phyloP scores from a whole-genome alignment of 2,888 invertebrate species.

The Napeogenes sylphis region DNA sequence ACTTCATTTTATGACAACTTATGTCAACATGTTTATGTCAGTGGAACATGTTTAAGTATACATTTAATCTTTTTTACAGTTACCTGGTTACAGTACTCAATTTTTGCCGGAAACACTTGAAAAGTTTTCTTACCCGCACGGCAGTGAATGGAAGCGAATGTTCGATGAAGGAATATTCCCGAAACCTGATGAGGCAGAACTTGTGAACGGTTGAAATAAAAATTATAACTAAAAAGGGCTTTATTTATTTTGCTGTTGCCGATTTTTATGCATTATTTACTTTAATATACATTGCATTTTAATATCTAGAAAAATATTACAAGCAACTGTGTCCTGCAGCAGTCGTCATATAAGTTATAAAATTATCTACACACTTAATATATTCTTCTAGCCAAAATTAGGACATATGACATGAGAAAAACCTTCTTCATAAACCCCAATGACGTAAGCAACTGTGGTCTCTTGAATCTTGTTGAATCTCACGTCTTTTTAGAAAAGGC shows the following conservation, averaged over 20 bases:
- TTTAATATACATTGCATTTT: neutral
- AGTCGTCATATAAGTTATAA: neutral
- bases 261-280: conserved; percentile 3
- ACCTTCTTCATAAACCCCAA: too few relatives aligned
- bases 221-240: conserved; percentile 10
- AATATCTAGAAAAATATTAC: neutral
- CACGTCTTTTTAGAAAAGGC: conserved; percentile 59
- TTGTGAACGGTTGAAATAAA: conserved; percentile 48
- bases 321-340: conserved; percentile 2
- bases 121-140: conserved; percentile 86
- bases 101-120: conserved; percentile 82
- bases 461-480: neutral
- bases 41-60: neutral
- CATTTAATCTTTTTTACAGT: conserved; percentile 56
- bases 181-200: conserved; percentile 67
- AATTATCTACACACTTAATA: too few relatives aligned
- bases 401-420: too few relatives aligned
- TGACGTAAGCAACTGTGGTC: neutral
- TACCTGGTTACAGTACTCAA: conserved; percentile 89
- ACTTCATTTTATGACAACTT: too few relatives aligned
- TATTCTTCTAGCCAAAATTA: too few relatives aligned
- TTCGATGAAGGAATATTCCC: conserved; percentile 79
- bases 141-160: conserved; percentile 86
- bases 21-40: too few relatives aligned
- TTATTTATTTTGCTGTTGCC: neutral